phyloP scores from a whole-genome alignment of 2,888 invertebrate genomes.

The Sceliomorpha sp. region DNA sequence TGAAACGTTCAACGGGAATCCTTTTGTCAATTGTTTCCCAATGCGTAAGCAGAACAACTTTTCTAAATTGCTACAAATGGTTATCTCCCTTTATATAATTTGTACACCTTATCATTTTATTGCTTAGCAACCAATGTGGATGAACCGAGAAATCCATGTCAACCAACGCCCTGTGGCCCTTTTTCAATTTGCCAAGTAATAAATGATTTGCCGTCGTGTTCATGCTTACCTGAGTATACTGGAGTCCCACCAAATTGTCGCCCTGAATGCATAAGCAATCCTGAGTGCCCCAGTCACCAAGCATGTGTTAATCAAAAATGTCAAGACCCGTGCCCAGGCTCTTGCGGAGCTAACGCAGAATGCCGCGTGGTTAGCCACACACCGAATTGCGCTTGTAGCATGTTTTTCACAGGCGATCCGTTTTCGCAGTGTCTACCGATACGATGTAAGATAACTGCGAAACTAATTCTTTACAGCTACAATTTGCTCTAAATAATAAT shows the following conservation, averaged over 20 bases:
- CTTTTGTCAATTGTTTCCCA: slow-evolving; percentile 78
- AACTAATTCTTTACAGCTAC: background rate
- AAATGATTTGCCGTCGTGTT: slow-evolving; percentile 82
- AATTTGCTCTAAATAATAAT: slow-evolving; percentile 7
- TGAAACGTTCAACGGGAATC: slow-evolving; percentile 84
- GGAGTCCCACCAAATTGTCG: slow-evolving; percentile 88
- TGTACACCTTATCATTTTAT: background rate
- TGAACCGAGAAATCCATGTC: slow-evolving; percentile 66
- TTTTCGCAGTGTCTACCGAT: slow-evolving; percentile 81
- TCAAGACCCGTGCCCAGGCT: slow-evolving; percentile 88
- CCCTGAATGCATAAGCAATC: slow-evolving; percentile 88
- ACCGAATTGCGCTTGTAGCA: slow-evolving; percentile 85
- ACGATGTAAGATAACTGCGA: slow-evolving; percentile 79
- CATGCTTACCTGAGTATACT: slow-evolving; percentile 87
- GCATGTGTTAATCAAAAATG: slow-evolving; percentile 90
- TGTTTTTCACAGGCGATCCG: slow-evolving; percentile 83
- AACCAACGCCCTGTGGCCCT: slow-evolving; percentile 79
- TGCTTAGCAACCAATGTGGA: slow-evolving; percentile 37
- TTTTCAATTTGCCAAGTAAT: slow-evolving; percentile 85
- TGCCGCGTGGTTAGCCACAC: slow-evolving; percentile 89
- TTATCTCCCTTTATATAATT: background rate
- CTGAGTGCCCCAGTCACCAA: slow-evolving; percentile 87
- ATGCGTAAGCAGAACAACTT: slow-evolving; percentile 49
- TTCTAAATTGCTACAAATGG: background rate
- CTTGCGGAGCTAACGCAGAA: slow-evolving; percentile 87